Evolutionary conservation across 2,113 vertebrate species (phyloP).

Genomic region (Coptodon bakossiorum): DNA sequence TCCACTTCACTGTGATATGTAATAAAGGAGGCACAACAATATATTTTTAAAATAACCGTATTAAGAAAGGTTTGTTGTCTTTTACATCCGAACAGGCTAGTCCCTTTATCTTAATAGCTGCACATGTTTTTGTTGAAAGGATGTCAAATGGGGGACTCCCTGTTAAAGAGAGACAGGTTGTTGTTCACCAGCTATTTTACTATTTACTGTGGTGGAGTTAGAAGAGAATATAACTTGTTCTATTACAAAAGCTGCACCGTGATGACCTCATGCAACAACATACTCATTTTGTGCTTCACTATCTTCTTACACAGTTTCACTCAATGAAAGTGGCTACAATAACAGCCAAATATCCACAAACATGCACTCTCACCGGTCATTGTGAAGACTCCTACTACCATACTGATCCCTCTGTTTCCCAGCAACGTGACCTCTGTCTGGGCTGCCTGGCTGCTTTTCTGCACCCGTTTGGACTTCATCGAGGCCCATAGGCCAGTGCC

Average conservation of each 20-base stretch:
- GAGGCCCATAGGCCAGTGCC: conserved; percentile 35
- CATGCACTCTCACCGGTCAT: conserved; percentile 6
- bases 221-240: not conserved
- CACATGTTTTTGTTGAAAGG: not conserved
- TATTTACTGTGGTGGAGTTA: not conserved
- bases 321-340: not conserved
- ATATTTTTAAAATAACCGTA: accelerated
- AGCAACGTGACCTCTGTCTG: conserved; percentile 20
- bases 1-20: not conserved
- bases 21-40: not conserved
- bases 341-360: not conserved
- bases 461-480: not conserved
- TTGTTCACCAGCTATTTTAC: not conserved
- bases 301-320: not conserved
- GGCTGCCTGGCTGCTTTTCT: not conserved
- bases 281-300: not conserved
- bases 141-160: not conserved
- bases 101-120: not conserved
- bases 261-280: not conserved
- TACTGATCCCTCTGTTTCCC: conserved; percentile 29
- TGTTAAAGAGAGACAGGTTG: not conserved
- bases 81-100: not conserved
- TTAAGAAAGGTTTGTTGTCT: not conserved
- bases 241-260: not conserved
- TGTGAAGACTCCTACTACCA: conserved; percentile 36